Conservation (phyloP, 2,113 vertebrate genomes). For the Nymphicus hollandicus region DNA sequence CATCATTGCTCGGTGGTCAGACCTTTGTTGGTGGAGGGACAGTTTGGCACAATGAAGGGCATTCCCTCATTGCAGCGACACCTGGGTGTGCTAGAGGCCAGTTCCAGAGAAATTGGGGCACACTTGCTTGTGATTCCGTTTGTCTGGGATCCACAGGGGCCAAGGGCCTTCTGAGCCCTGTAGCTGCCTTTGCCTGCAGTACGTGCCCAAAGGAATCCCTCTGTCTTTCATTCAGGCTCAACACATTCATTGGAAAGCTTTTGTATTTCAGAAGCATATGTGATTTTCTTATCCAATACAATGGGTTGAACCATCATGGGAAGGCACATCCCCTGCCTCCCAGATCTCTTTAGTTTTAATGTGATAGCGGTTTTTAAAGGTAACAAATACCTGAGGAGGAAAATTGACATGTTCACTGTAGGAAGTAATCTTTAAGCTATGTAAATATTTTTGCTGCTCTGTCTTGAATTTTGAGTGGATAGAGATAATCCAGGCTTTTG, state of each 20-base stretch:
- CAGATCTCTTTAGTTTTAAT: neutral
- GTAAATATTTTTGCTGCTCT: neutral
- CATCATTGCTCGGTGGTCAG: neutral
- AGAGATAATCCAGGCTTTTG: neutral
- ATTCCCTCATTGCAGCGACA: neutral
- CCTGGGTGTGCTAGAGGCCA: neutral
- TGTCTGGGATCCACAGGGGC: neutral
- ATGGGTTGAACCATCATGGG: accelerated
- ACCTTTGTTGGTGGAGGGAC: neutral
- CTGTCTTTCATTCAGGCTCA: neutral
- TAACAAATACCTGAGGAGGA: neutral
- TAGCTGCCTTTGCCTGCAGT: neutral
- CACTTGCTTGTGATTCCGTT: neutral
- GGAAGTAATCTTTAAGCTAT: neutral
- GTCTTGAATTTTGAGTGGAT: neutral
- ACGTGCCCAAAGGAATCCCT: neutral
- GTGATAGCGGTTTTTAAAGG: neutral
- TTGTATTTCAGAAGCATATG: neutral
- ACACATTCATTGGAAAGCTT: neutral
- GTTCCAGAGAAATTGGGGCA: neutral
- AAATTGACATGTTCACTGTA: neutral
- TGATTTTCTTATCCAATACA: neutral
- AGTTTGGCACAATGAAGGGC: neutral
- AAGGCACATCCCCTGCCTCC: neutral
- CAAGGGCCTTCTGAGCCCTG: neutral